Conservation (phyloP, 2,797 vertebrate genomes). For the Chaetodon trifasciatus region DNA sequence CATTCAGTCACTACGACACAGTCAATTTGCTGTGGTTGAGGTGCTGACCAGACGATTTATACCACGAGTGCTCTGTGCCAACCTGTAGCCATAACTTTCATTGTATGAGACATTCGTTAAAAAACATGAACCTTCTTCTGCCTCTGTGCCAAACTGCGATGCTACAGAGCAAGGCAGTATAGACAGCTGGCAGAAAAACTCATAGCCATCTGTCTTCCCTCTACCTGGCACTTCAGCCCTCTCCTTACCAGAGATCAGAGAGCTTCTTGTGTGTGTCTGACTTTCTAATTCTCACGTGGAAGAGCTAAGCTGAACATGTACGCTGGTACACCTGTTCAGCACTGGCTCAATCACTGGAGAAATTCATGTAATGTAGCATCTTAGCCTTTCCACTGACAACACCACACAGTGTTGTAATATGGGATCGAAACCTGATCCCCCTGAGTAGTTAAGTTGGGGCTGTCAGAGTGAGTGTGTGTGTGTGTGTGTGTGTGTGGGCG, state of each 20-base stretch:
- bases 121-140: conserved; percentile 43
- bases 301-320: conserved; percentile 66
- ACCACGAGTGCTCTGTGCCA: conserved; percentile 40
- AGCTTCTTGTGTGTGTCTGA: conserved; percentile 62
- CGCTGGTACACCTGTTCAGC: conserved; percentile 66
- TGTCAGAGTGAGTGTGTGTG: conserved; percentile 13
- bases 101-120: conserved; percentile 48
- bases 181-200: conserved; percentile 70
- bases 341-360: conserved; percentile 54
- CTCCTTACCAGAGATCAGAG: conserved; percentile 70
- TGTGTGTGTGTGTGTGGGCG: neutral
- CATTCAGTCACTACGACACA: conserved; percentile 29
- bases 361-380: conserved; percentile 57
- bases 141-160: conserved; percentile 47
- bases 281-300: conserved; percentile 67
- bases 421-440: conserved; percentile 65
- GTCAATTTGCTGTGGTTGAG: conserved; percentile 24
- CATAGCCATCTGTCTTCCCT: conserved; percentile 65
- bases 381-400: conserved; percentile 69
- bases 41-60: conserved; percentile 55
- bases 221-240: conserved; percentile 57
- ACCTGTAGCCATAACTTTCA: conserved; percentile 52
- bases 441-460: conserved; percentile 48
- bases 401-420: conserved; percentile 52
- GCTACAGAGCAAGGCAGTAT: conserved; percentile 44